Evolutionary conservation across 2,797 vertebrate genomes (phyloP), one percentile per base, ranked within the genome.

Genomic region (Buphagus erythrorhynchus): DNA sequence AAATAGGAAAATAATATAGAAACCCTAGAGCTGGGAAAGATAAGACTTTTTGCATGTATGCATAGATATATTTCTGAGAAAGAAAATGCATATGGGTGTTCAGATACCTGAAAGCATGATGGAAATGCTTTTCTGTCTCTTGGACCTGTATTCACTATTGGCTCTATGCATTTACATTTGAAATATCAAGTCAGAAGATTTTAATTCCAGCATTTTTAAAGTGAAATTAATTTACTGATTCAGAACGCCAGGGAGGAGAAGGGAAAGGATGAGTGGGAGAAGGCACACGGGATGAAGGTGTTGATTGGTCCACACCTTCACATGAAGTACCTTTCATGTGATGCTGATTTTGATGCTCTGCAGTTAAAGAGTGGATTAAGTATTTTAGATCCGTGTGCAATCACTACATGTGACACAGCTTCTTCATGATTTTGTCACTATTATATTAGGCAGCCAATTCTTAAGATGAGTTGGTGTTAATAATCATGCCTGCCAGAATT

Each of bases 241-340:
- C 15, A 11, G 36, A 81, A 36, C 16, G 84, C 22, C 15, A 52
- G 17, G 19, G 11, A 86, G 14, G 28, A 49, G 9, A 72, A 88
- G 15, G 4, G 51, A 62, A 80, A 69, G 38, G 26, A 25, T n/a
- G 9, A 43, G 13, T 7, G 21, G 61, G 52, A 51, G 48, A 71
- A 81, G 31, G 18, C 46, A 29, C 16, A 42, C 4, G 22, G 31
- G 52, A n/a, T 31, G 15, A 33, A 36, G 13, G 6, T 21, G 13
- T 20, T 69, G 17, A 24, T 49, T 51, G 7, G n/a, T 28, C 68
- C 55, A 74, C 13, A 35, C 5, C 19, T 33, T 83, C 12, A 17
- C 0, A 1, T 38, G 35, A 71, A 36, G 10, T 46, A 51, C 5
- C 6, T 49, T 36, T 58, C 0, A 1, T 26, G 17, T 61, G 61